A percentile compares a stretch with the other conserved stretches of the same genome.
phyloP scores from a whole-genome alignment of 2,797 vertebrate species.

The Hybognathus amarus region DNA sequence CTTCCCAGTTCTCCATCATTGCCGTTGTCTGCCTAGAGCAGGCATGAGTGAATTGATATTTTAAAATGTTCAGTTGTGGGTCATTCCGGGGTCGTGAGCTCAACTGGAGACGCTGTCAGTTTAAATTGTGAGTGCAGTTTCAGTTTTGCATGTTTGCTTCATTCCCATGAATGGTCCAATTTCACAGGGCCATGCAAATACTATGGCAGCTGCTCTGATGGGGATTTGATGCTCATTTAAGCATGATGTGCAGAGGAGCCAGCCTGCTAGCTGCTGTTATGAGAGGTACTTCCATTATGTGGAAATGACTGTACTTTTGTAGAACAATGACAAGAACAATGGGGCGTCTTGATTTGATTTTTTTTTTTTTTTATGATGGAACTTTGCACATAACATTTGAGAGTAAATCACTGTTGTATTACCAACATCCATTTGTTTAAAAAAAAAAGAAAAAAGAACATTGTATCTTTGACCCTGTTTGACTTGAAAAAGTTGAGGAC shows the following conservation, averaged over 20 bases:
- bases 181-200: constrained; percentile 30
- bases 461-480: not conserved
- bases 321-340: not conserved
- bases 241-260: constrained; percentile 18
- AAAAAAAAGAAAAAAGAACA: too few relatives aligned
- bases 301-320: constrained; percentile 6
- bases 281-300: not conserved
- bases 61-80: constrained; percentile 39
- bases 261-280: not conserved
- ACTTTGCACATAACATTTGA: not conserved
- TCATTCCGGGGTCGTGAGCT: constrained; percentile 53
- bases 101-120: constrained; percentile 44
- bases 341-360: not conserved
- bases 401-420: not conserved
- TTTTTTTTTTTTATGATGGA: not conserved
- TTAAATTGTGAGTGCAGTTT: constrained; percentile 12
- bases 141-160: constrained; percentile 25
- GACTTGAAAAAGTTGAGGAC: not conserved
- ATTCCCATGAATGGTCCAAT: constrained; percentile 36
- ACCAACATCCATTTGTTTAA: not conserved
- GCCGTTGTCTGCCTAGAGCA: constrained; percentile 4
- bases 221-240: constrained; percentile 38
- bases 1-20: constrained; percentile 13
- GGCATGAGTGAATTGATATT: constrained; percentile 33
- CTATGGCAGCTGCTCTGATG: constrained; percentile 25